Percentiles rank a stretch among this genome's conserved stretches.
phyloP scores from a whole-genome alignment of 2,888 invertebrate genomes.

The Melinaea menophilus region DNA sequence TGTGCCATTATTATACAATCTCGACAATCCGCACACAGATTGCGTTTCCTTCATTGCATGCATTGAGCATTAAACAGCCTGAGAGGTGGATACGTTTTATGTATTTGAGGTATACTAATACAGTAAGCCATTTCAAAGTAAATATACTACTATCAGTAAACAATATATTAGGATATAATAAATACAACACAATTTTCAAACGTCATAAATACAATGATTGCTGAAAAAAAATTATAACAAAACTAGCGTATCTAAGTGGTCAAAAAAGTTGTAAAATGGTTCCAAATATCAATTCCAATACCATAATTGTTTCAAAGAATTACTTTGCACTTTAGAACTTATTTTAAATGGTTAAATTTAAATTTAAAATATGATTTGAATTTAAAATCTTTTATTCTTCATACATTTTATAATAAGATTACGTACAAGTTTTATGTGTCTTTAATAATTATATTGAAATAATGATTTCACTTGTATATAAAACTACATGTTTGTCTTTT shows the following conservation, averaged over 20 bases:
- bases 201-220: constrained; percentile 25
- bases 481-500: too few relatives aligned
- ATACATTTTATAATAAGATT: too few relatives aligned
- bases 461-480: too few relatives aligned
- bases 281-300: constrained; percentile 35
- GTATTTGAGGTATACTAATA: not conserved
- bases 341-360: too few relatives aligned
- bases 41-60: constrained; percentile 38
- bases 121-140: not conserved
- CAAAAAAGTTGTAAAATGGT: constrained; percentile 30
- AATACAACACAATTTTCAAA: not conserved
- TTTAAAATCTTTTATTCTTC: too few relatives aligned
- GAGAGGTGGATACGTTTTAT: constrained; percentile 14
- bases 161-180: too few relatives aligned
- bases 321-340: too few relatives aligned
- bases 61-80: constrained; percentile 28
- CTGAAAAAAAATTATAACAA: constrained; percentile 32
- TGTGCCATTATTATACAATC: constrained; percentile 41
- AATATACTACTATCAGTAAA: too few relatives aligned
- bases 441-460: too few relatives aligned
- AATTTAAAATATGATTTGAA: too few relatives aligned
- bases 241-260: constrained; percentile 29
- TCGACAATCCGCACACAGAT: constrained; percentile 45
- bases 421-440: too few relatives aligned
- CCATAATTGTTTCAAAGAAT: constrained; percentile 34